Evolutionary conservation across 2,888 invertebrate genomes (phyloP), one percentile per base, ranked within the genome.

Genomic region (Ommatoiulus sabulosus): DNA sequence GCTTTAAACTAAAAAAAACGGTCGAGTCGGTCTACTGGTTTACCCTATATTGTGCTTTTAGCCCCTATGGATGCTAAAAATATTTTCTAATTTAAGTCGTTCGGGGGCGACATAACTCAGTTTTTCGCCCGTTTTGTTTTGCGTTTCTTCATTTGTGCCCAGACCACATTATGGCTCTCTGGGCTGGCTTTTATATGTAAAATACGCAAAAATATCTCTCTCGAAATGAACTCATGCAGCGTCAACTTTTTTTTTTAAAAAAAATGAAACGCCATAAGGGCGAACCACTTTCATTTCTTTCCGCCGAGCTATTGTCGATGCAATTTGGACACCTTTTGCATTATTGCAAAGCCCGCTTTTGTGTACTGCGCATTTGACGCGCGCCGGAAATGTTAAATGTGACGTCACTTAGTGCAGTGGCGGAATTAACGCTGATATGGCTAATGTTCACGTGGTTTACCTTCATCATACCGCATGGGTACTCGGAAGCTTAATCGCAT

Each of bases 61-160:
- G 72, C 72, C 72, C 24, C 7, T 72, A 7, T 20, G 7, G 72
- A 72, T 15, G 57, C 57, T n/a, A 7, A 3, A 17, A 72, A 72
- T 72, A 24, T 72, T 72, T 72, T 72, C 24, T 72, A 20, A 72
- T 72, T 72, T 72, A 72, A 72, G 20, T 72, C 24, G 24, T 72
- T 72, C 5, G 8, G 72, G 72, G 17, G 72, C 72, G 20, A 43
- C 44, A 44, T 85, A 44, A 85, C 44, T 85, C 85, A 85, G 17
- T 85, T 85, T n/a, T 85, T 85, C 43, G 44, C 44, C 12, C 20
- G 43, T 85, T 46, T 85, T 85, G 44, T 85, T 85, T 72, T 2
- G 44, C 85, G 44, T 15, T 44, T 84, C 84, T 84, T 84, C 15
- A 84, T 17, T n/a, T 15, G 48, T n/a, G 17, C 57, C 17, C 57